Percentiles rank a stretch among this genome's conserved stretches.
Conservation (phyloP, 2,888 invertebrate genomes). For the Byasa hedistus region DNA sequence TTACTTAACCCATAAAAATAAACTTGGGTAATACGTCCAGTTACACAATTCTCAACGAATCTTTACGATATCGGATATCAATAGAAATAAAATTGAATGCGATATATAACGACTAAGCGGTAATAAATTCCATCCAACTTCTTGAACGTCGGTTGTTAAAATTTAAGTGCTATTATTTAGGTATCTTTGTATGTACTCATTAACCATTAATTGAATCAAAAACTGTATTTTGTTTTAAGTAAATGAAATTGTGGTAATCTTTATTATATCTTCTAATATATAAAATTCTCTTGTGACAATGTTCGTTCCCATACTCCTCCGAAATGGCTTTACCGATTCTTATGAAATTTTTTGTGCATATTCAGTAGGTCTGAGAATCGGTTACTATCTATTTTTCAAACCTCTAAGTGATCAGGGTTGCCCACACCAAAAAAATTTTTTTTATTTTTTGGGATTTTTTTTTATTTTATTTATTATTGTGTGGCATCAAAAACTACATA, state of each 20-base stretch:
- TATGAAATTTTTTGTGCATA: too few species aligned
- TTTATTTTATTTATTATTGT: too few species aligned
- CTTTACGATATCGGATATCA: constrained; percentile 24
- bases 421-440: too few species aligned
- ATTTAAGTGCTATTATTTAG: neutral
- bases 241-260: neutral
- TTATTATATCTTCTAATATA: too few species aligned
- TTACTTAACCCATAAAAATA: constrained; percentile 20
- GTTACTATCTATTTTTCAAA: too few species aligned
- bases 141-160: constrained; percentile 2
- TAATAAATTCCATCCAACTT: constrained; percentile 19
- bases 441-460: too few species aligned
- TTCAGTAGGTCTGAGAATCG: too few species aligned
- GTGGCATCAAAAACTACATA: too few species aligned
- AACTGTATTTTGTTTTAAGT: neutral
- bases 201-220: neutral
- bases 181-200: neutral
- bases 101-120: constrained; percentile 17
- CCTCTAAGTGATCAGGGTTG: too few species aligned
- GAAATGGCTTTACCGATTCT: too few species aligned
- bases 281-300: neutral
- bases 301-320: too few species aligned
- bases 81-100: constrained; percentile 21
- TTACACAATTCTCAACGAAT: constrained; percentile 17
- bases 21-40: constrained; percentile 20